Percentiles rank a stretch among this genome's conserved stretches.
phyloP scores from a whole-genome alignment of 2,888 invertebrate species.

The Rhamphomyia laevipes region DNA sequence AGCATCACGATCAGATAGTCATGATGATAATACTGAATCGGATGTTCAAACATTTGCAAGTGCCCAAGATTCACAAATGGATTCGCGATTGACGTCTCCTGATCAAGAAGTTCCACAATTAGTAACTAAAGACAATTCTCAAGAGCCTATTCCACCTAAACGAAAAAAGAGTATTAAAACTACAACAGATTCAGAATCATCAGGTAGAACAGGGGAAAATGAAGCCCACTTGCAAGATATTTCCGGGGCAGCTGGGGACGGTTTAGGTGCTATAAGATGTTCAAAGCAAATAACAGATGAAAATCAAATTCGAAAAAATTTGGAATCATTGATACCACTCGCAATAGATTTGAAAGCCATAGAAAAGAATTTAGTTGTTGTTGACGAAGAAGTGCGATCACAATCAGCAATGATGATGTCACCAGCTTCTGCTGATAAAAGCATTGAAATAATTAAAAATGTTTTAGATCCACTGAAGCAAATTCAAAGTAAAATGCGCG shows the following conservation, averaged over 20 bases:
- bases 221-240: conserved; percentile 39
- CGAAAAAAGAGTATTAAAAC: conserved; percentile 27
- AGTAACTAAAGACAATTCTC: conserved; percentile 24
- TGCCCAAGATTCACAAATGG: conserved; percentile 44
- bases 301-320: conserved; percentile 35
- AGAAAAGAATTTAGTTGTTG: conserved; percentile 45
- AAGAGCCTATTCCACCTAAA: conserved; percentile 25
- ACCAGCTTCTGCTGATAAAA: conserved; percentile 51
- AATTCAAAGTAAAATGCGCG: conserved; percentile 48
- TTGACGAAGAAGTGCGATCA: conserved; percentile 51
- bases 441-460: conserved; percentile 52
- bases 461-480: conserved; percentile 50
- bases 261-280: conserved; percentile 27
- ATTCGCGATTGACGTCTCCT: conserved; percentile 21
- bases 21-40: conserved; percentile 50
- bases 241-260: conserved; percentile 47
- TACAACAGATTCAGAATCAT: conserved; percentile 36
- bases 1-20: conserved; percentile 37
- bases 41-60: conserved; percentile 56
- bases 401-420: conserved; percentile 56
- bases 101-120: conserved; percentile 33
- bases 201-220: conserved; percentile 30
- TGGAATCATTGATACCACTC: conserved; percentile 34
- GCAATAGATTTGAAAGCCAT: conserved; percentile 39
- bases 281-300: conserved; percentile 39